Evolutionary conservation across 2,888 invertebrate genomes (phyloP), one percentile per base, ranked within the genome.

Genomic region (Unio pictorum): DNA sequence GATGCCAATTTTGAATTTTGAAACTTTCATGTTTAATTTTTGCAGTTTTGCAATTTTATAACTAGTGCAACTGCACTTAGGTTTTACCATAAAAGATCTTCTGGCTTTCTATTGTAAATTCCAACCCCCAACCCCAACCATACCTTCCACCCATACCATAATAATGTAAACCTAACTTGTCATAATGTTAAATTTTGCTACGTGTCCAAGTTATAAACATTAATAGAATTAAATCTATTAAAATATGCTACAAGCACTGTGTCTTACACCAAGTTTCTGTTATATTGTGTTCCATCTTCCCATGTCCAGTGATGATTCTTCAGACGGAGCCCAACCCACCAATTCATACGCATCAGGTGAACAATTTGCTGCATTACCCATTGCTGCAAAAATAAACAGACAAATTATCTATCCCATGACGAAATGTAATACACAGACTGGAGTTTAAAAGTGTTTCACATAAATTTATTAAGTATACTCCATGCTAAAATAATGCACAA

Each of bases 381-480:
- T 58, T 61, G 59, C 82, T 82, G 68, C n/a, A 75, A 68, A 58
- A 97, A 60, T 45, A 45, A 45, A 45, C 45, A 15, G 15, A 45
- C 15, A 34, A 56, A 61, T n/a, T 20, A 65, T 28, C 28, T 30
- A 61, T 30, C 28, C 26, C 30, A 61, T 23, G 23, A 18, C 8
- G 4, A 23, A 11, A 26, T 26, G 8, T 26, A 15, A 30, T 23
- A 61, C 1, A 54, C 34, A 63, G 6, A 34, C 54, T 7, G 23
- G 23, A 23, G 23, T 23, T 23, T 23, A 23, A 23, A 23, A 23
- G 23, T 23, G 23, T 4, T 28, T 28, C 4, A 28, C 28, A 28
- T 28, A 2, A 28, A 28, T 28, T 4, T 28, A 4, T 2, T 28
- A 28, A 3, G 28, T 28, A 28, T 28, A 28, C 34, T 34, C 8